These are phyloP conservation scores for Intellagama lesueurii DNA, from an alignment of 2,797 vertebrate genomes.

Conservation along the genomic window DNA sequence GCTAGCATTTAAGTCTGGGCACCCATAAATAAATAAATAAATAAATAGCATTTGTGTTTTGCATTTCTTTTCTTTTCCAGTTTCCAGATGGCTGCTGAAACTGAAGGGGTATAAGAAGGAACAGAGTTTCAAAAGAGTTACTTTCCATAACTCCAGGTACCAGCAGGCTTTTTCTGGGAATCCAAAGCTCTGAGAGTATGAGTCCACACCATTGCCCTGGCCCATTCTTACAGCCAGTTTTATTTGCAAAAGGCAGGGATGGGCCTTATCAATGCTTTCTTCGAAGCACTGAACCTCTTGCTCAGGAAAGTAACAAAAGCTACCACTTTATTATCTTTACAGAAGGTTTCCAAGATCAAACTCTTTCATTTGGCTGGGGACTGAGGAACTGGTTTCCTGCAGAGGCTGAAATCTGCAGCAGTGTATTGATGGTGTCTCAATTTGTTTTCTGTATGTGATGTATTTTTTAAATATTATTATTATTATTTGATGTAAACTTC, in stretches of 20 bases:
- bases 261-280: background rate
- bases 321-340: background rate
- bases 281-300: background rate
- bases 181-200: no score
- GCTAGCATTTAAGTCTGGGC: no score
- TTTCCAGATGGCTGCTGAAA: no score
- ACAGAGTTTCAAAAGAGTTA: no score
- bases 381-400: background rate
- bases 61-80: no score
- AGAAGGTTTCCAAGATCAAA: background rate
- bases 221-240: background rate
- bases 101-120: no score
- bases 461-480: background rate
- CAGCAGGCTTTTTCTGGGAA: no score
- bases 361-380: background rate
- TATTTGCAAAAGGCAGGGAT: background rate
- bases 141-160: no score
- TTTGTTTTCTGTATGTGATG: background rate
- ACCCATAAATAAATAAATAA: no score
- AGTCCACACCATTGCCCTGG: no score
- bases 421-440: background rate
- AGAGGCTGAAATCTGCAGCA: background rate
- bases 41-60: no score
- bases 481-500: background rate
- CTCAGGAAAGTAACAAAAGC: background rate